These are phyloP conservation scores for Zaprionus tsacasi DNA, from an alignment of 1,140 invertebrate species.

Conservation along the genomic window DNA sequence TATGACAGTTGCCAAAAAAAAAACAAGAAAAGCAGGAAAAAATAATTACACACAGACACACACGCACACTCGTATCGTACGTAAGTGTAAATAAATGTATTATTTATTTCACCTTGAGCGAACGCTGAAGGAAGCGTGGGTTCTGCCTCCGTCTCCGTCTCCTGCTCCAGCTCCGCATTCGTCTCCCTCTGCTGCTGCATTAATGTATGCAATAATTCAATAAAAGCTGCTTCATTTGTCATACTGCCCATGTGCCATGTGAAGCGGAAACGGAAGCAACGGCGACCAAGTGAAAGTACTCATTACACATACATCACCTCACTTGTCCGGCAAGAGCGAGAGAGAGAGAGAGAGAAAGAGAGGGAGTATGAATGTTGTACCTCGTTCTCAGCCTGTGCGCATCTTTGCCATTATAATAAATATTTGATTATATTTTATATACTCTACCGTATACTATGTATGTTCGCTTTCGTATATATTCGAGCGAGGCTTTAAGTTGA, in stretches of 20 bases:
- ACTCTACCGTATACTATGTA: slow-evolving; percentile 25
- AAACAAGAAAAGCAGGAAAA: background rate
- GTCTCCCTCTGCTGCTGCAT: slow-evolving; percentile 13
- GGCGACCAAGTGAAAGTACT: slow-evolving; percentile 69
- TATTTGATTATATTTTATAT: slow-evolving; percentile 70
- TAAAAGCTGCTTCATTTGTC: slow-evolving; percentile 71
- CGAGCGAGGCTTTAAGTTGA: slow-evolving; percentile 52
- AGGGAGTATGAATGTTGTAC: background rate
- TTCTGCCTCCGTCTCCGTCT: background rate
- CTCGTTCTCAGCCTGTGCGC: slow-evolving; percentile 5
- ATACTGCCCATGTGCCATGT: slow-evolving; percentile 63
- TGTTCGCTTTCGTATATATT: background rate
- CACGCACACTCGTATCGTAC: background rate
- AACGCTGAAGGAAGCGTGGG: background rate
- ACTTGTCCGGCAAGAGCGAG: slow-evolving; percentile 13
- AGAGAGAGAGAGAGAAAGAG: background rate
- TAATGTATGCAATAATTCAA: slow-evolving; percentile 69
- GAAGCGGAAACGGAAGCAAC: slow-evolving; percentile 60
- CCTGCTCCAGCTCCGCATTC: background rate
- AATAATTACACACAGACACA: background rate
- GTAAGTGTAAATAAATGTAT: slow-evolving; percentile 7
- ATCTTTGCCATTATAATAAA: slow-evolving; percentile 67
- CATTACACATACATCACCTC: slow-evolving; percentile 70
- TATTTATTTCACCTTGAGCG: slow-evolving; percentile 2
- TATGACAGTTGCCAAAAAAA: slow-evolving; percentile 47